A percentile compares a stretch with the other conserved stretches of the same genome.
Evolutionary conservation across 64 coral and sea anemone species (phyloP).

Genomic region (Orbicella faveolata): DNA sequence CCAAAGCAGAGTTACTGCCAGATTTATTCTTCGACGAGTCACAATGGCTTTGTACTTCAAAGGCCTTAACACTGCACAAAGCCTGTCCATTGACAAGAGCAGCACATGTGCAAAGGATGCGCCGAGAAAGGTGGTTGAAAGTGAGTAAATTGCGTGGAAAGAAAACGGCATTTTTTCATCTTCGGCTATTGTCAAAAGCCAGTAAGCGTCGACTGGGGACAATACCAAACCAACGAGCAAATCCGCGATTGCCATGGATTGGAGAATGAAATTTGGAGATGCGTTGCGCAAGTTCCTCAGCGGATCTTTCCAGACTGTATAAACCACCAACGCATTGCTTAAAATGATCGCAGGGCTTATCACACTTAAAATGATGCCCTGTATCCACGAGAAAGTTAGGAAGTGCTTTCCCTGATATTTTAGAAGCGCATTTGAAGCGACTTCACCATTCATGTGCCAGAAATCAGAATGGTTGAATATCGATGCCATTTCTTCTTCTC

Average conservation of each 20-base stretch:
- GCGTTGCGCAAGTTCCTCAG: background rate
- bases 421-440: background rate
- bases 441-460: background rate
- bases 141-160: background rate
- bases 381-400: background rate
- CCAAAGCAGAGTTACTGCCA: background rate
- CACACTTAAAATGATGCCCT: background rate
- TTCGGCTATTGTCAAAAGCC: background rate
- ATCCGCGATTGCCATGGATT: background rate
- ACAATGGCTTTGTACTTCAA: background rate
- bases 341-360: background rate
- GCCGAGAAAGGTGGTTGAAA: background rate
- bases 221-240: background rate
- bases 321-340: conserved; percentile 7
- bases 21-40: background rate
- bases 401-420: background rate
- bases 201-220: background rate
- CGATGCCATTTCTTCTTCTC: background rate
- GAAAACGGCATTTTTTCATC: background rate
- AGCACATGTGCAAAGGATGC: background rate
- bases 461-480: conserved; percentile 9
- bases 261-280: conserved; percentile 16
- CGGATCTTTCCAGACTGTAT: conserved; percentile 15
- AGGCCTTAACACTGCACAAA: background rate
- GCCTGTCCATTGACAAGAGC: background rate